These are phyloP conservation scores for Herminia tarsipennalis DNA, from an alignment of 2,888 invertebrate species.

Conservation along the genomic window DNA sequence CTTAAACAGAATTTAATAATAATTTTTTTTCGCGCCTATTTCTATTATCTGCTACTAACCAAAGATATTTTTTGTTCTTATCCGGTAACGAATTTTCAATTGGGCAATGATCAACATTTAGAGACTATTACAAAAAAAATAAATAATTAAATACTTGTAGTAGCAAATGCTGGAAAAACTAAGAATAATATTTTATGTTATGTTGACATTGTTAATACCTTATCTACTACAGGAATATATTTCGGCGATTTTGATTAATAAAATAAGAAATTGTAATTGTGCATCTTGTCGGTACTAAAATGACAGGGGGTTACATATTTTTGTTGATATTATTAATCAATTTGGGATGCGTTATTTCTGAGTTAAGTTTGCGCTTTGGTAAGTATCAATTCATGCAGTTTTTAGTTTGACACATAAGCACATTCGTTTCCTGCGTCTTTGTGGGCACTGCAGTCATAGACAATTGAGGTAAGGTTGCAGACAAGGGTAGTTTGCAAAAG, in stretches of 20 bases:
- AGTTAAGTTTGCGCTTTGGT: slow-evolving; percentile 73
- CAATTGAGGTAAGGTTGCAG: too few species aligned
- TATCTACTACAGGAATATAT: slow-evolving; percentile 78
- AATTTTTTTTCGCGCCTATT: slow-evolving; percentile 1
- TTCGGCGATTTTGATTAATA: slow-evolving; percentile 69
- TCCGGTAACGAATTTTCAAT: too few species aligned
- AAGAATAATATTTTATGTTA: slow-evolving; percentile 72
- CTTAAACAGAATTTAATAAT: neutral
- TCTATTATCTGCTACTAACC: too few species aligned
- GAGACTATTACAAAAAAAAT: too few species aligned
- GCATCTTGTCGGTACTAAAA: slow-evolving; percentile 47
- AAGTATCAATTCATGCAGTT: slow-evolving; percentile 49
- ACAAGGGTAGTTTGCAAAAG: too few species aligned
- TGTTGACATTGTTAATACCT: slow-evolving; percentile 70
- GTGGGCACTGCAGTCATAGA: too few species aligned
- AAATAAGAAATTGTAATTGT: slow-evolving; percentile 64
- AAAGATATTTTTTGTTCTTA: too few species aligned
- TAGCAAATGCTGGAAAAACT: slow-evolving; percentile 68
- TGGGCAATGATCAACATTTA: too few species aligned
- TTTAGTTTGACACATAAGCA: too few species aligned
- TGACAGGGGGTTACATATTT: slow-evolving; percentile 52
- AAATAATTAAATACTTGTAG: slow-evolving; percentile 14
- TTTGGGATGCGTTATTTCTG: slow-evolving; percentile 64
- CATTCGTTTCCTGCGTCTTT: too few species aligned
- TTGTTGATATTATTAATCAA: slow-evolving; percentile 59